Base-by-base conservation (phyloP, 1,140 invertebrate species). In the Heliothis virescens region DNA sequence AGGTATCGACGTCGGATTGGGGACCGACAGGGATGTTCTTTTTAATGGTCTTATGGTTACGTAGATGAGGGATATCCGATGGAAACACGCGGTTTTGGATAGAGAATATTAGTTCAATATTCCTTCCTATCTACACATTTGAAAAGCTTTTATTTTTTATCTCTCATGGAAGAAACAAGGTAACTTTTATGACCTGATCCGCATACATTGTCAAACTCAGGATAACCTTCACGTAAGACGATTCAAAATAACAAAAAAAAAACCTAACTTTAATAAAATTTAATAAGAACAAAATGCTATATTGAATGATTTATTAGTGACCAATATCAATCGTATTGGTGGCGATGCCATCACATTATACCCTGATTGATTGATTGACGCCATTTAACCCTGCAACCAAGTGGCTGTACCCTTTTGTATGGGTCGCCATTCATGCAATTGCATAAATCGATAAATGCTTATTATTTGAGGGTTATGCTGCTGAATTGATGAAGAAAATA, bases 1-100 rank as follows among this genome's bases (percentile, higher is more conserved):
- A 86, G 89, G 88, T 89, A 93, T 94, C 86, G 91, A 87, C 90
- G 87, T 87, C 84, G 88, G 89, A 90, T 89, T 89, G 86, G 87
- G 85, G 87, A 87, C 85, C 63, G 85, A 79, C 86, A 86, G 86
- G 89, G 89, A 90, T 90, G 92, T 89, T 92, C 90, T 93, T 93
- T 94, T 91, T 89, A 90, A 86, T 86, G 86, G 85, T 79, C 78
- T 67, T 79, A 81, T 78, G 82, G 65, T 80, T 89, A 81, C 82
- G 83, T 62, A 83, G 82, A 86, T 82, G 71, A 83, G 63, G 77
- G 76, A 80, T 79, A 55, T 81, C 73, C 75, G 79, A 57, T 29
- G 59, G 50, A 72, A 80, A 72, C 26, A 52, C 41, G 50, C 48
- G 9, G 26, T 29, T 72, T 50, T 71, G 52, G 57, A 48, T 26